A percentile compares a stretch with the other conserved stretches of the same genome.
Evolutionary conservation across 1,140 invertebrate genomes (phyloP).

Genomic region (Megalopta genalis): DNA sequence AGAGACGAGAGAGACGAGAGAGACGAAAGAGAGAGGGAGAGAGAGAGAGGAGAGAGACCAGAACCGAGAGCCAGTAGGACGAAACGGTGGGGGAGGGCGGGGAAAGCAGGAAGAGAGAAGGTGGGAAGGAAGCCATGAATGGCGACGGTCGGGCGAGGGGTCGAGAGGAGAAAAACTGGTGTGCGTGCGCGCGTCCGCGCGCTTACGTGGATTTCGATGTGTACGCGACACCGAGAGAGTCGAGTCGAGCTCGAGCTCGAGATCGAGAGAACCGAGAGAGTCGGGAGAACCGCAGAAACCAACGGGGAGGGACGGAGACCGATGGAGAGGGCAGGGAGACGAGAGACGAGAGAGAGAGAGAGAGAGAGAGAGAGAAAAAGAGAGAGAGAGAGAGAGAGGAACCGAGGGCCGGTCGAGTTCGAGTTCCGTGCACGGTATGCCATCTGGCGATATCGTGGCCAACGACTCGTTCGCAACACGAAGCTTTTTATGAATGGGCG

Average conservation of each 20-base stretch:
- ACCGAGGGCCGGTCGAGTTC: slow-evolving; percentile 5
- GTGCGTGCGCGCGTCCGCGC: too few relatives aligned
- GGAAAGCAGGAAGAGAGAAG: slow-evolving; percentile 65
- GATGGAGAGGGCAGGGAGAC: too few relatives aligned
- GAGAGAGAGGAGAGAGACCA: too few relatives aligned
- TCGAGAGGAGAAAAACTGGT: slow-evolving; percentile 32
- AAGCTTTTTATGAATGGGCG: slow-evolving; percentile 89
- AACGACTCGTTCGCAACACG: slow-evolving; percentile 63
- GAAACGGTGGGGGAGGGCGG: slow-evolving; percentile 59
- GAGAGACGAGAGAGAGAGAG: too few relatives aligned
- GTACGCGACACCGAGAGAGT: too few relatives aligned
- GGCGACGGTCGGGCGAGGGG: slow-evolving; percentile 56
- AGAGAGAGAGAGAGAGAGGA: slow-evolving; percentile 24
- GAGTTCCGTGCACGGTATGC: slow-evolving; percentile 66
- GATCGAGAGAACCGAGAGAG: too few relatives aligned
- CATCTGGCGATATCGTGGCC: slow-evolving; percentile 77
- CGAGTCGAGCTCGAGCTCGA: too few relatives aligned
- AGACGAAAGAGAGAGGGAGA: too few relatives aligned
- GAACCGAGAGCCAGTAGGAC: slow-evolving; percentile 29
- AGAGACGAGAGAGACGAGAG: too few relatives aligned
- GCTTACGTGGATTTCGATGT: too few relatives aligned
- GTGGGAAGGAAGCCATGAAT: slow-evolving; percentile 68
- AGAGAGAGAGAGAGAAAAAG: not conserved
- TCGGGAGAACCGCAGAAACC: too few relatives aligned
- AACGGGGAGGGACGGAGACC: too few relatives aligned